Evolutionary conservation across 2,797 vertebrate genomes (phyloP).

Genomic region (Poecilia picta): DNA sequence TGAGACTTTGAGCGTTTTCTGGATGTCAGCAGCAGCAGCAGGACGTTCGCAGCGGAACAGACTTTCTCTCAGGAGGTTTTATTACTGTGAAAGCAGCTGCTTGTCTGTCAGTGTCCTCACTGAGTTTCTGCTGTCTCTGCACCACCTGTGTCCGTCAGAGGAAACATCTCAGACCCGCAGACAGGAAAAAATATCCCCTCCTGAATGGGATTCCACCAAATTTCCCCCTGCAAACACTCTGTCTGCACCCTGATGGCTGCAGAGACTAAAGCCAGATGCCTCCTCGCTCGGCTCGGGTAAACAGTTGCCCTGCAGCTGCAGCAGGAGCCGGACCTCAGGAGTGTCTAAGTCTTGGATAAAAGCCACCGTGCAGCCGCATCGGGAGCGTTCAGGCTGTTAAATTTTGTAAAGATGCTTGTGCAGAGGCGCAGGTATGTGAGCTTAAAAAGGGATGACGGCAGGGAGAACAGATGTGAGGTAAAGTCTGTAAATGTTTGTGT

Average conservation of each 20-base stretch:
- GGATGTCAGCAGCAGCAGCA: slow-evolving; percentile 43
- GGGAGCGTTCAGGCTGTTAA: slow-evolving; percentile 9
- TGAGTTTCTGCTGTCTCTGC: slow-evolving; percentile 70
- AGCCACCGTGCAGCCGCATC: slow-evolving; percentile 40
- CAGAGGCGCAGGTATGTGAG: slow-evolving; percentile 1
- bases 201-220: slow-evolving; percentile 21
- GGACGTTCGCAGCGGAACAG: slow-evolving; percentile 26
- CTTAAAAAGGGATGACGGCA: background rate
- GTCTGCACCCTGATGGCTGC: slow-evolving; percentile 5
- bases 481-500: slow-evolving; percentile 4
- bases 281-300: slow-evolving; percentile 42
- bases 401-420: slow-evolving; percentile 13
- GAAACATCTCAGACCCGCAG: background rate
- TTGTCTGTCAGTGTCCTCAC: slow-evolving; percentile 68
- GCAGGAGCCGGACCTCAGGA: slow-evolving; percentile 36
- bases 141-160: slow-evolving; percentile 66
- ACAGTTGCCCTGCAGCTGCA: slow-evolving; percentile 38
- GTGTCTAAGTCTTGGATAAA: slow-evolving; percentile 36
- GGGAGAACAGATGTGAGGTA: slow-evolving; percentile 7
- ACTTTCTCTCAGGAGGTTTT: slow-evolving; percentile 52
- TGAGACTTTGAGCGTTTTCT: slow-evolving; percentile 40
- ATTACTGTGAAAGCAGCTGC: slow-evolving; percentile 65
- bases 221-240: slow-evolving; percentile 9
- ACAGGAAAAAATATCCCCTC: background rate
- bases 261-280: slow-evolving; percentile 47